Evolutionary conservation across 2,113 vertebrate genomes (phyloP).

Genomic region (Pleuronectes platessa): DNA sequence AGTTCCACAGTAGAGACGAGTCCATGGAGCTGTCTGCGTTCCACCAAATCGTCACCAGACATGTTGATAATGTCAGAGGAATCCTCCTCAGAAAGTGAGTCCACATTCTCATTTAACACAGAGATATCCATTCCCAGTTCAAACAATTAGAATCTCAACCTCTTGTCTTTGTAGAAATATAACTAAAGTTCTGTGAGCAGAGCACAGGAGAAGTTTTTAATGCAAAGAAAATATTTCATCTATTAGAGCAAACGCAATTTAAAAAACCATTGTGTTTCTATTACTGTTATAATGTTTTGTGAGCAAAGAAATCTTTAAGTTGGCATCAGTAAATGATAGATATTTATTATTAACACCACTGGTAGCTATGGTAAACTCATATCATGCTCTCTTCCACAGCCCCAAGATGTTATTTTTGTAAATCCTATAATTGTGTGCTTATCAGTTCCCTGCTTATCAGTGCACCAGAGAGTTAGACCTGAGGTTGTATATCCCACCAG

Average conservation of each 20-base stretch:
- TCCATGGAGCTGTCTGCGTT: constrained; percentile 87
- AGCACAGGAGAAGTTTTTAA: background rate
- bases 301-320: too few species aligned
- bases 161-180: background rate
- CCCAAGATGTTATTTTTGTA: too few species aligned
- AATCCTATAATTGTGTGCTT: too few species aligned
- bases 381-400: too few species aligned
- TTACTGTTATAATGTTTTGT: too few species aligned
- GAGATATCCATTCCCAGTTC: background rate
- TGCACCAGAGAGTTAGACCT: too few species aligned
- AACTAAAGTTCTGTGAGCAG: background rate
- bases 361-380: too few species aligned
- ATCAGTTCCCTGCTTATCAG: too few species aligned
- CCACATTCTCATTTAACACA: background rate
- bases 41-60: constrained; percentile 79
- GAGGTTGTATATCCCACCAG: too few species aligned
- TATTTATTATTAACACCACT: too few species aligned
- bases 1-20: constrained; percentile 83
- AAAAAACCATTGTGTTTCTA: too few species aligned
- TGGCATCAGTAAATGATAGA: too few species aligned
- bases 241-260: background rate
- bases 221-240: background rate
- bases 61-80: constrained; percentile 83
- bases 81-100: constrained; percentile 85
- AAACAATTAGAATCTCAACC: background rate